Percentiles rank a stretch among this genome's conserved stretches.
phyloP scores from a whole-genome alignment of 2,113 vertebrate species.

The Pycnonotus jocosus region DNA sequence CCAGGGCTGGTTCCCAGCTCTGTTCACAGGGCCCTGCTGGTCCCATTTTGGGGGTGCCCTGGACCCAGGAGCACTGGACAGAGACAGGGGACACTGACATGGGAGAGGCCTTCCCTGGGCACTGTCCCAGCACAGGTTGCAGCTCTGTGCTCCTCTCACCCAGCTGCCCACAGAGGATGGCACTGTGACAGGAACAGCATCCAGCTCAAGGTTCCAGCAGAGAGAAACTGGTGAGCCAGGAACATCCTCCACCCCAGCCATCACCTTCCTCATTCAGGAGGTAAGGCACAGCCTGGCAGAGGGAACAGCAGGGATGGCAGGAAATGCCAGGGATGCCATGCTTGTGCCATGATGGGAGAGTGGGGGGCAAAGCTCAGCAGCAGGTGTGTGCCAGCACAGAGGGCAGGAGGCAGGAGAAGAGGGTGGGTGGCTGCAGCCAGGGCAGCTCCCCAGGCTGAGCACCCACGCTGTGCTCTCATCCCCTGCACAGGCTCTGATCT shows the following conservation, averaged over 20 bases:
- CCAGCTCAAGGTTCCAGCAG: neutral
- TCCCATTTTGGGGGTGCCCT: neutral
- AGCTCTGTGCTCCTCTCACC: neutral
- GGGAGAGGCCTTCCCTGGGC: neutral
- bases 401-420: neutral
- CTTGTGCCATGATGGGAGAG: accelerated
- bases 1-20: neutral
- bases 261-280: constrained; percentile 80
- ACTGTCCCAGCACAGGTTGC: neutral
- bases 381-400: neutral
- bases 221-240: neutral
- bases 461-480: neutral
- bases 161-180: neutral
- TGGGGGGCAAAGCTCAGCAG: neutral
- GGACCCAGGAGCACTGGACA: neutral
- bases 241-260: constrained; percentile 49
- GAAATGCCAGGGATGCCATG: neutral
- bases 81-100: neutral
- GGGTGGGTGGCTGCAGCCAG: neutral
- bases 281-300: constrained; percentile 54
- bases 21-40: neutral
- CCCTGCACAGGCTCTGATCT: constrained; percentile 75
- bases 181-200: neutral
- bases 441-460: neutral
- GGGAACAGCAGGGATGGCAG: neutral